Conservation (phyloP, 2,113 vertebrate genomes). For the Aleadryas rufinucha region DNA sequence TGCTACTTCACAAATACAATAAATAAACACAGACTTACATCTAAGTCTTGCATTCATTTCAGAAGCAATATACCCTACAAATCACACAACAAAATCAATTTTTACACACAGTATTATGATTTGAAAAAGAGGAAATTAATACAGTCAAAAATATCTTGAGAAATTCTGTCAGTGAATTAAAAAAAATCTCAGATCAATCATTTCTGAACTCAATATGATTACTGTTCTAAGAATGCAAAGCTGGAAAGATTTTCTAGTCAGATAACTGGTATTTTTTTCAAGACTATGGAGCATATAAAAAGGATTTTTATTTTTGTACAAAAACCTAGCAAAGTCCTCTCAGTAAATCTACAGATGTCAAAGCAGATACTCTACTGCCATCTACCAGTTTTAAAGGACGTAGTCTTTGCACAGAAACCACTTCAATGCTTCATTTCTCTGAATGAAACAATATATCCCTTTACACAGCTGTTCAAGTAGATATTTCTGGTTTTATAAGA, state of each 20-base stretch:
- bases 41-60: not conserved
- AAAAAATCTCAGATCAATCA: not conserved
- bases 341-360: not conserved
- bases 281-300: not conserved
- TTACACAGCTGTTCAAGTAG: not conserved
- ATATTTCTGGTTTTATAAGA: not conserved
- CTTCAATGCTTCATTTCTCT: not conserved
- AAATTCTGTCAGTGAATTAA: not conserved
- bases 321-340: not conserved
- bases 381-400: conserved; percentile 17
- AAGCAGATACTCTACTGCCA: conserved; percentile 56
- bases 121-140: not conserved
- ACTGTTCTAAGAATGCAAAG: not conserved
- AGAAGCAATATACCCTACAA: not conserved
- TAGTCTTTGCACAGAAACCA: not conserved
- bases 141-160: not conserved
- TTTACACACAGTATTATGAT: not conserved
- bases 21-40: not conserved
- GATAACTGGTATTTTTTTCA: not conserved
- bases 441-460: not conserved
- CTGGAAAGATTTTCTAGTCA: not conserved
- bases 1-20: not conserved
- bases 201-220: not conserved
- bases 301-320: not conserved
- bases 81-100: not conserved